A percentile compares a stretch with the other conserved stretches of the same genome.
phyloP scores from a whole-genome alignment of 2,113 vertebrate genomes.

The Semnornis frantzii region DNA sequence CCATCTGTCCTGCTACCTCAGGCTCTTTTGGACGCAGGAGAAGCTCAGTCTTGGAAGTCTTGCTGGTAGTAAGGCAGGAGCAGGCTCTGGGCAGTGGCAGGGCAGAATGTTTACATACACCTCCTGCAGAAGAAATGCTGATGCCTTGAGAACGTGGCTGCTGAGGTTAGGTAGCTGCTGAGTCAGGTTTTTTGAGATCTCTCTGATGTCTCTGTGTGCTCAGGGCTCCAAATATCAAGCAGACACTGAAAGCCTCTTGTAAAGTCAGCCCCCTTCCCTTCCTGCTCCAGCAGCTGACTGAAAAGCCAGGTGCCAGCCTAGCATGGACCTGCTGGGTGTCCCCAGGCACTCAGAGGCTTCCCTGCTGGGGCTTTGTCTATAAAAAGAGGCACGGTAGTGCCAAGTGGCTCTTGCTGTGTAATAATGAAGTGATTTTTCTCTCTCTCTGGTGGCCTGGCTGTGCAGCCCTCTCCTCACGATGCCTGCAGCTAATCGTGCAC shows the following conservation, averaged over 20 bases:
- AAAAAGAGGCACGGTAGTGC: no score
- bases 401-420: not conserved
- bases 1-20: not conserved
- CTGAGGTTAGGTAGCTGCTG: not conserved
- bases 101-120: not conserved
- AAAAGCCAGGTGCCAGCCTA: not conserved
- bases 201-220: not conserved
- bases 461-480: slow-evolving; percentile 92
- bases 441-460: not conserved
- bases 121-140: not conserved
- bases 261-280: not conserved
- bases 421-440: not conserved
- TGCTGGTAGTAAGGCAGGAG: not conserved
- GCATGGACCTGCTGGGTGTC: not conserved
- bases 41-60: not conserved
- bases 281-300: not conserved
- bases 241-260: not conserved
- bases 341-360: not conserved
- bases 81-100: not conserved
- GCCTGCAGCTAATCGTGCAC: slow-evolving; percentile 95
- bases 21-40: not conserved
- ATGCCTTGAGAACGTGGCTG: not conserved
- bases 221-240: not conserved
- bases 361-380: no score
- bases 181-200: not conserved